Evolutionary conservation across 2,113 vertebrate genomes (phyloP).

Genomic region (Spermophilus dauricus): DNA sequence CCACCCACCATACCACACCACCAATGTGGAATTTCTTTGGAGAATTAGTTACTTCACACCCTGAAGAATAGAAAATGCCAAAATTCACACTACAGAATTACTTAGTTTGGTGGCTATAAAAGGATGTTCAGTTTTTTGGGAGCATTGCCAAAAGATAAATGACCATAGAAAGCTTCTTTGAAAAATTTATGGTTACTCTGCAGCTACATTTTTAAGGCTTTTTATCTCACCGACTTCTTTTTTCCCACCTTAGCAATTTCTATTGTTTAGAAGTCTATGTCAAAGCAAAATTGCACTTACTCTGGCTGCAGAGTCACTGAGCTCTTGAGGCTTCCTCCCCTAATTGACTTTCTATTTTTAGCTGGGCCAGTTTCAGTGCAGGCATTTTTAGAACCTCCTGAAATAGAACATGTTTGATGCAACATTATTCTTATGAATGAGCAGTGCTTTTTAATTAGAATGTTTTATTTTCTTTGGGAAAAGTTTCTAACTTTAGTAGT

Average conservation of each 20-base stretch:
- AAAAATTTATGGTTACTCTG: slow-evolving; percentile 7
- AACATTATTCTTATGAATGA: slow-evolving; percentile 65
- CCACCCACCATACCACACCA: accelerated
- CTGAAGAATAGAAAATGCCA: not conserved
- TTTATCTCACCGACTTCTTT: not conserved
- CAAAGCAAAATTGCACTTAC: slow-evolving; percentile 3
- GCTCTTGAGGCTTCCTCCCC: not conserved
- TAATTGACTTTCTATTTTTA: slow-evolving; percentile 75
- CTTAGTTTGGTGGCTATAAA: not conserved
- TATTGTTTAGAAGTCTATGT: slow-evolving; percentile 64
- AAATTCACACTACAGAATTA: not conserved
- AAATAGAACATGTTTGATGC: slow-evolving; percentile 52
- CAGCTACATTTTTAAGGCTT: not conserved
- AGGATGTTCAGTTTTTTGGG: not conserved
- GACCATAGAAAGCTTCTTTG: not conserved
- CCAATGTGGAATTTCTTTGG: not conserved
- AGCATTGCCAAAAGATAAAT: not conserved
- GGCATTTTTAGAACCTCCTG: slow-evolving; percentile 71
- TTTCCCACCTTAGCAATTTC: not conserved
- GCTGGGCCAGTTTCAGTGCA: not conserved
- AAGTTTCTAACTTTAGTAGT: not conserved
- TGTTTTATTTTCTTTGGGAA: slow-evolving; percentile 59
- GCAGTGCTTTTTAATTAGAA: slow-evolving; percentile 59
- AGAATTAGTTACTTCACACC: not conserved
- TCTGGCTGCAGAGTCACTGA: not conserved